These are phyloP conservation scores for Branchinecta lindahli DNA, from an alignment of 1,140 invertebrate species.

Conservation along the genomic window DNA sequence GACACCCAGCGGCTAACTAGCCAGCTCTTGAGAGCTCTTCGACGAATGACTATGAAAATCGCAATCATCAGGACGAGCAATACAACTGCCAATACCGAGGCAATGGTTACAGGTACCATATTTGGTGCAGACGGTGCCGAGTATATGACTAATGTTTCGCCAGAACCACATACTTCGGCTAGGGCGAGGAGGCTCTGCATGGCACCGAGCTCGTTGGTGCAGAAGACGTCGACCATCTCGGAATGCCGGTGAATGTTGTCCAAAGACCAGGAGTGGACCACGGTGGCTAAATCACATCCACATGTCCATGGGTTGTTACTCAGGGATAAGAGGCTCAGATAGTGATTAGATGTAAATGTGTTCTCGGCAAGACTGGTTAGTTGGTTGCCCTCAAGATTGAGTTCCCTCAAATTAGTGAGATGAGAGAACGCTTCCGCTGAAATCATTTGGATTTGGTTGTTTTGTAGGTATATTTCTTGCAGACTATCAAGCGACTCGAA, in stretches of 20 bases:
- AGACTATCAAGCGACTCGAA: constrained; percentile 67
- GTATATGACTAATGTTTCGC: constrained; percentile 6
- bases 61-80: constrained; percentile 51
- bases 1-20: constrained; percentile 38
- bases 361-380: constrained; percentile 62
- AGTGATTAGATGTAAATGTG: constrained; percentile 46
- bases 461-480: constrained; percentile 68
- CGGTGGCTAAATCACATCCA: constrained; percentile 65
- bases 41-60: constrained; percentile 51
- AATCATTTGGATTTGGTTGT: constrained; percentile 61
- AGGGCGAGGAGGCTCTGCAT: constrained; percentile 3
- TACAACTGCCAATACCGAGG: constrained; percentile 48
- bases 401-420: constrained; percentile 56
- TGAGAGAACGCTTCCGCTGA: constrained; percentile 62
- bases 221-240: neutral
- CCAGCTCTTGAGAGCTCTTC: constrained; percentile 59
- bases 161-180: neutral
- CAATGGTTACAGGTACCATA: constrained; percentile 33
- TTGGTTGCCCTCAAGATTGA: constrained; percentile 67
- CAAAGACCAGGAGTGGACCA: constrained; percentile 40
- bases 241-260: neutral
- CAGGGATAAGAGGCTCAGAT: constrained; percentile 51
- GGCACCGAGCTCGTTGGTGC: constrained; percentile 12
- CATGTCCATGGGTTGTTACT: constrained; percentile 75
- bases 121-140: constrained; percentile 22